These are phyloP conservation scores for Abrostola tripartita DNA, from an alignment of 2,888 invertebrate genomes.

Conservation along the genomic window DNA sequence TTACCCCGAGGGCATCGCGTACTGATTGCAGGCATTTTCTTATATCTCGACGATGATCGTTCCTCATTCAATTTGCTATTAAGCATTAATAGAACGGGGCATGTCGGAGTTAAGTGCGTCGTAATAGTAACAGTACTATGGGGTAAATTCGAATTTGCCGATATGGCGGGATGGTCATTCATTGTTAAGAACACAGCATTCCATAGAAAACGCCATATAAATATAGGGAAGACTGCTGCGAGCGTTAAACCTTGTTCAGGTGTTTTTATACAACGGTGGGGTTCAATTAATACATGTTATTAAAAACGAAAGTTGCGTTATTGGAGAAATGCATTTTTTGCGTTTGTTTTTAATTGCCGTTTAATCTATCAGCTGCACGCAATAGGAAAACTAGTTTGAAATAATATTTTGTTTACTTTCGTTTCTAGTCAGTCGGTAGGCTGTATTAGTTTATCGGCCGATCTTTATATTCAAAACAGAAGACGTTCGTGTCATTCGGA, in stretches of 20 bases:
- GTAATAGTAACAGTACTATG: constrained; percentile 68
- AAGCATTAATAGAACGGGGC: constrained; percentile 67
- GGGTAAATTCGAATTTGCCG: constrained; percentile 73
- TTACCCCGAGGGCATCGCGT: constrained; percentile 34
- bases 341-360: constrained; percentile 51
- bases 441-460: constrained; percentile 27
- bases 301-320: constrained; percentile 53
- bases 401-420: constrained; percentile 55
- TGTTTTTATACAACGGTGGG: constrained; percentile 12
- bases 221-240: constrained; percentile 58
- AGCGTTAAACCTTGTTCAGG: constrained; percentile 31
- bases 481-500: constrained; percentile 45
- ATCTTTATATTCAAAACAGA: constrained; percentile 35
- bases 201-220: constrained; percentile 71
- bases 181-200: constrained; percentile 55
- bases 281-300: constrained; percentile 36
- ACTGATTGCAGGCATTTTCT: constrained; percentile 51
- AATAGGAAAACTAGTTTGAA: constrained; percentile 46
- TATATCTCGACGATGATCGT: constrained; percentile 47
- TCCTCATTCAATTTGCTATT: constrained; percentile 72
- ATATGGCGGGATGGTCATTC: constrained; percentile 62
- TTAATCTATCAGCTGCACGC: constrained; percentile 46
- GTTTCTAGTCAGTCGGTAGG: constrained; percentile 38
- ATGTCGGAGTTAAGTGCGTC: constrained; percentile 65
- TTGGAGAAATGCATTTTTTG: constrained; percentile 51